Conservation (phyloP, 2,888 invertebrate species). For the Craniophora ligustri region DNA sequence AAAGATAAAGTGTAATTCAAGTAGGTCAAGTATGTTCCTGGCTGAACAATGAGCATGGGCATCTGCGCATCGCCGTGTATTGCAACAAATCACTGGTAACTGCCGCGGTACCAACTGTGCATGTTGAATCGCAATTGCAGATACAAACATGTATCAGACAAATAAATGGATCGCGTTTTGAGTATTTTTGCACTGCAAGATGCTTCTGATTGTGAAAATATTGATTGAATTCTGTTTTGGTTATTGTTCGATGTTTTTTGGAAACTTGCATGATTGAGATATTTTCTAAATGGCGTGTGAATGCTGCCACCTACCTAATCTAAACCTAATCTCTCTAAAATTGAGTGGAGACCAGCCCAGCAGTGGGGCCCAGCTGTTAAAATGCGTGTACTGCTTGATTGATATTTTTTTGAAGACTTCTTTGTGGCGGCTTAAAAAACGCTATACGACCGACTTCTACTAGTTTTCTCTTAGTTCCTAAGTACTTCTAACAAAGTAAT, state of each 20-base stretch:
- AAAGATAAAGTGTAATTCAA: slow-evolving; percentile 39
- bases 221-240: neutral
- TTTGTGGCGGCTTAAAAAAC: no score
- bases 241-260: neutral
- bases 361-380: no score
- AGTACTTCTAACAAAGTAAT: no score
- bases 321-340: no score
- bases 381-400: no score
- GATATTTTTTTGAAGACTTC: no score
- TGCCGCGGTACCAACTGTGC: slow-evolving; percentile 25
- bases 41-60: slow-evolving; percentile 51
- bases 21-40: slow-evolving; percentile 60
- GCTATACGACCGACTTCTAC: no score
- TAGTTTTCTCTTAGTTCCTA: no score
- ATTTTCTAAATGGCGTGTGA: no score
- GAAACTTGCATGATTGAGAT: no score
- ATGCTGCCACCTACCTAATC: no score
- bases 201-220: neutral
- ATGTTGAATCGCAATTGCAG: slow-evolving; percentile 8
- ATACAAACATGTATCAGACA: slow-evolving; percentile 4
- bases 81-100: slow-evolving; percentile 46
- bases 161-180: slow-evolving; percentile 12
- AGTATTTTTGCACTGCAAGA: neutral
- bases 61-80: slow-evolving; percentile 30
- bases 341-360: no score